phyloP scores from a whole-genome alignment of 2,797 vertebrate genomes.

The Mastacembelus armatus region DNA sequence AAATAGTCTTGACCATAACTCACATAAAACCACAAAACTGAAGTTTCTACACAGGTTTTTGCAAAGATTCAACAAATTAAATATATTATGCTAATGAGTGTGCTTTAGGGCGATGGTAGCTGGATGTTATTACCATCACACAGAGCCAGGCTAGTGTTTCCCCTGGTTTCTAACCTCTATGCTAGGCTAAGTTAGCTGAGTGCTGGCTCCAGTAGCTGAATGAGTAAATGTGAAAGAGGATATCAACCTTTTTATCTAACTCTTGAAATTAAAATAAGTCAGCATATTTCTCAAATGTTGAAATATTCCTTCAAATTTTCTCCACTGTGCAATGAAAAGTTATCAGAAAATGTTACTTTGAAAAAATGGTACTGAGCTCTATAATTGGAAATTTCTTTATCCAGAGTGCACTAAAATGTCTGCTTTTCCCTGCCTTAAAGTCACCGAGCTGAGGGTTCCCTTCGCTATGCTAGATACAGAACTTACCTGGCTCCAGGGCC shows the following conservation, averaged over 20 bases:
- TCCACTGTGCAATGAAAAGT: not conserved
- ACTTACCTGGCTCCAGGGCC: constrained; percentile 64
- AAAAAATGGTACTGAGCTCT: constrained; percentile 30
- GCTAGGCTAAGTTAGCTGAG: not conserved
- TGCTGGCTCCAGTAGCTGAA: not conserved
- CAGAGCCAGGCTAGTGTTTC: not conserved
- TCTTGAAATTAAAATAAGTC: not conserved
- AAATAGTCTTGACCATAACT: not conserved
- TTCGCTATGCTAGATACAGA: constrained; percentile 62
- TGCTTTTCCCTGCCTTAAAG: constrained; percentile 49
- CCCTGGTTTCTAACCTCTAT: not conserved
- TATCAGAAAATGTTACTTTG: constrained; percentile 28
- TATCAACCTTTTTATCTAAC: not conserved
- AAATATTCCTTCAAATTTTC: constrained; percentile 7
- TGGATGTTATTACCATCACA: too few relatives aligned
- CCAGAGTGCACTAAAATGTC: constrained; percentile 40
- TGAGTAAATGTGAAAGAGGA: not conserved
- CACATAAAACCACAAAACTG: not conserved
- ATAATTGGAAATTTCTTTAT: constrained; percentile 53
- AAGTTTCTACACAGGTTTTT: not conserved
- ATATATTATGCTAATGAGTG: too few relatives aligned
- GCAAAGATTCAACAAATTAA: not conserved
- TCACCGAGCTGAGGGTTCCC: constrained; percentile 59
- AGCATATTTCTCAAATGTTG: constrained; percentile 3
- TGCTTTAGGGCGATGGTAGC: too few relatives aligned